Percentiles rank a stretch among this genome's conserved stretches.
phyloP scores from a whole-genome alignment of 2,888 invertebrate genomes.

The Plemyria rubiginata region DNA sequence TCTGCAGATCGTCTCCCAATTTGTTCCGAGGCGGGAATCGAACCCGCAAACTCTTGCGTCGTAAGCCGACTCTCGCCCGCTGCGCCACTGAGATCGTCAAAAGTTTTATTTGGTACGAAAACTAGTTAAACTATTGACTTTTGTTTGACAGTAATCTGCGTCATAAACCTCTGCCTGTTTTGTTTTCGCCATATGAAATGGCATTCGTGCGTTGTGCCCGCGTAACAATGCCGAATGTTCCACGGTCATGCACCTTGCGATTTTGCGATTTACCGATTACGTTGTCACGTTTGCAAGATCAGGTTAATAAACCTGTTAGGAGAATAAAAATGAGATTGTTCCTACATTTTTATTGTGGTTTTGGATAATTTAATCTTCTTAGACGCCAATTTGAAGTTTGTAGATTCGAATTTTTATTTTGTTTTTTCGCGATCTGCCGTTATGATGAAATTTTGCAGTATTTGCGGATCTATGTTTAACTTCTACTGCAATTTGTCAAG shows the following conservation, averaged over 20 bases:
- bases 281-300: slow-evolving; percentile 66
- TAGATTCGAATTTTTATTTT: slow-evolving; percentile 9
- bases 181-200: slow-evolving; percentile 53
- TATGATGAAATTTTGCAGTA: slow-evolving; percentile 2
- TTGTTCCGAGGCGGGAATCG: no score
- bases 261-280: slow-evolving; percentile 70
- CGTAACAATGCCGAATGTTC: slow-evolving; percentile 62
- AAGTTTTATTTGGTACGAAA: no score
- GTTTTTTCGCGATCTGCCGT: slow-evolving; percentile 13
- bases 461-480: slow-evolving; percentile 8
- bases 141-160: slow-evolving; percentile 14
- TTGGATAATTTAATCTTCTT: slow-evolving; percentile 36
- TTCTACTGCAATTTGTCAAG: no score
- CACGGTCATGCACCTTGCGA: slow-evolving; percentile 75
- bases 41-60: no score
- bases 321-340: slow-evolving; percentile 51
- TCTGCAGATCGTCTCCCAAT: no score
- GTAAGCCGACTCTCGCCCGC: no score
- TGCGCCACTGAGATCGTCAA: no score
- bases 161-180: slow-evolving; percentile 31
- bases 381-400: slow-evolving; percentile 19
- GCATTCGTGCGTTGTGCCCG: slow-evolving; percentile 64
- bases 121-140: no score
- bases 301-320: slow-evolving; percentile 72
- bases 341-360: slow-evolving; percentile 50